A percentile compares a stretch with the other conserved stretches of the same genome.
Evolutionary conservation across 2,888 invertebrate species (phyloP).

Genomic region (Pheosia gnoma): DNA sequence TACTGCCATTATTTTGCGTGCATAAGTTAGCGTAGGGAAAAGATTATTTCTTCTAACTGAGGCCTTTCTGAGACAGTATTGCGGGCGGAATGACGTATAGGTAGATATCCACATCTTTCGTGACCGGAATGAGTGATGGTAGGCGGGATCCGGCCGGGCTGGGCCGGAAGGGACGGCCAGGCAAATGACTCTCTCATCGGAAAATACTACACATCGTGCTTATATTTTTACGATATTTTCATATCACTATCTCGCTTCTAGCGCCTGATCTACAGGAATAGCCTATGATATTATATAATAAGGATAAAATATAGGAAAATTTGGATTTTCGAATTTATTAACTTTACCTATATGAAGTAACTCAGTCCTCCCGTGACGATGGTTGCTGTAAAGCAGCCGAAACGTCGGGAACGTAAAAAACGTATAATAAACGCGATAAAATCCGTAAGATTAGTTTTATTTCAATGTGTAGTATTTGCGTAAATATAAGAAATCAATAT

Average conservation of each 20-base stretch:
- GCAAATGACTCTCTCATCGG: conserved; percentile 51
- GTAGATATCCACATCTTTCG: conserved; percentile 39
- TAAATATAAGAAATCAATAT: too few relatives aligned
- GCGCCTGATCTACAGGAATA: conserved; percentile 29
- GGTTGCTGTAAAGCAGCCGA: too few relatives aligned
- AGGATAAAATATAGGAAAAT: background rate
- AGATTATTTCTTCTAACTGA: conserved; percentile 30
- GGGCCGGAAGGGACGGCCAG: conserved; percentile 35
- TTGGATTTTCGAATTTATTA: background rate
- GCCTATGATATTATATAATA: conserved; percentile 20
- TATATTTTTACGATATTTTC: conserved; percentile 37
- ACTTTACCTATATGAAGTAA: background rate
- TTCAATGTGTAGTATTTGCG: too few relatives aligned
- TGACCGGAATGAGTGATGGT: conserved; percentile 55
- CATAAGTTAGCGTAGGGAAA: conserved; percentile 23
- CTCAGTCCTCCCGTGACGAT: too few relatives aligned
- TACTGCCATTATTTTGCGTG: conserved; percentile 19
- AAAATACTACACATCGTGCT: conserved; percentile 40
- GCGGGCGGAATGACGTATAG: conserved; percentile 33
- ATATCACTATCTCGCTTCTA: conserved; percentile 35
- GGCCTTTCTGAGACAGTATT: conserved; percentile 25
- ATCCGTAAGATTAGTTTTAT: too few relatives aligned
- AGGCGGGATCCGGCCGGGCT: conserved; percentile 35
- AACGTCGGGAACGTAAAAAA: too few relatives aligned
- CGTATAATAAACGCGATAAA: too few relatives aligned